Evolutionary conservation across 2,797 vertebrate species (phyloP).

Genomic region (Carduelis carduelis): DNA sequence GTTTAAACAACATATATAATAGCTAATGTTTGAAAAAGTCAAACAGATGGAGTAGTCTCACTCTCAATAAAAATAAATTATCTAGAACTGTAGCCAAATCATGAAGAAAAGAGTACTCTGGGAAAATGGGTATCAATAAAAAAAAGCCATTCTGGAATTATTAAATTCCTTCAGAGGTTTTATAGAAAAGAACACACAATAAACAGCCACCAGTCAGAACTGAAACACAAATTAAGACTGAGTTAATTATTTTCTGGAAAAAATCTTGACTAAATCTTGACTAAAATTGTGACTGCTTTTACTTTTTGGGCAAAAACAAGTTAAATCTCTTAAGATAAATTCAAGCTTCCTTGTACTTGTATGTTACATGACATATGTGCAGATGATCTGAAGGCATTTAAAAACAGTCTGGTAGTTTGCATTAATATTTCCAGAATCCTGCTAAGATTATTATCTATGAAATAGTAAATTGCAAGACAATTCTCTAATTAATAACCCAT

Average conservation of each 20-base stretch:
- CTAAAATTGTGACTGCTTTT: background rate
- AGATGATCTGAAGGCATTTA: background rate
- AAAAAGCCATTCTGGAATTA: background rate
- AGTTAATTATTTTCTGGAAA: background rate
- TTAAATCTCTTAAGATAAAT: background rate
- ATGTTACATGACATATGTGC: background rate
- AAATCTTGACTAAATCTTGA: background rate
- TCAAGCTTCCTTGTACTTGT: background rate
- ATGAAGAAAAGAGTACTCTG: background rate
- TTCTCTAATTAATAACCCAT: background rate
- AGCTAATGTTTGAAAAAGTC: slow-evolving; percentile 20
- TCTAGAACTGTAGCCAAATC: slow-evolving; percentile 10
- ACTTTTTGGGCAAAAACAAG: background rate
- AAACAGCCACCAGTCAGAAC: background rate
- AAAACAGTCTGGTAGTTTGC: background rate
- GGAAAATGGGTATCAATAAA: background rate
- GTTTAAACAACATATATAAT: background rate
- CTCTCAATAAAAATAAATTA: slow-evolving; percentile 28
- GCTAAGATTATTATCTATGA: background rate
- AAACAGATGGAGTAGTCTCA: background rate
- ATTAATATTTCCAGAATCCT: background rate
- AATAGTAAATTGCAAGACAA: background rate
- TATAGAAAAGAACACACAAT: background rate
- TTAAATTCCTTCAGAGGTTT: background rate
- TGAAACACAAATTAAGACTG: background rate